Evolutionary conservation across 2,113 vertebrate species (phyloP).

Genomic region (Scophthalmus maximus): DNA sequence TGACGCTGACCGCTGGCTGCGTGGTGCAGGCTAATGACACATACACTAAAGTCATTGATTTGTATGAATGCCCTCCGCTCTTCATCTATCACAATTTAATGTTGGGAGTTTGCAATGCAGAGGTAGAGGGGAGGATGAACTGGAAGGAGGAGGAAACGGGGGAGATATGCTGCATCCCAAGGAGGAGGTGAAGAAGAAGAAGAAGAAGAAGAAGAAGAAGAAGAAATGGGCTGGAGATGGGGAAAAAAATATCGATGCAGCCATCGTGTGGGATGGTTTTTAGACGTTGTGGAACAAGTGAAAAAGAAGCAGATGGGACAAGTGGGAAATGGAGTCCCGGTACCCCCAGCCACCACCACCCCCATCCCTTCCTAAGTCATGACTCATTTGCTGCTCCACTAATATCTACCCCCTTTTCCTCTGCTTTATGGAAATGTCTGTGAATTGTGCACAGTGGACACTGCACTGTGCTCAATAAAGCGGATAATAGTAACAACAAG

Average conservation of each 20-base stretch:
- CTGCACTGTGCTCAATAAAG: slow-evolving; percentile 87
- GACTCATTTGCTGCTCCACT: slow-evolving; percentile 94
- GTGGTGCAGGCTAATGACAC: slow-evolving; percentile 99
- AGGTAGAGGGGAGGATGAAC: slow-evolving; percentile 76
- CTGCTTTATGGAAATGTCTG: slow-evolving; percentile 88
- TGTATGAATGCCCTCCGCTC: slow-evolving; percentile 99
- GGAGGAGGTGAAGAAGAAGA: slow-evolving; percentile 23
- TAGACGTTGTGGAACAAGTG: background rate
- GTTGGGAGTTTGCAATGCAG: slow-evolving; percentile 98
- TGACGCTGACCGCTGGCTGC: slow-evolving; percentile 98
- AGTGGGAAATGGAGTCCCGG: slow-evolving; percentile 84
- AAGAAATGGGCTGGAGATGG: background rate
- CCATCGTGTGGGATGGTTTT: background rate
- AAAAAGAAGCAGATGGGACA: slow-evolving; percentile 78
- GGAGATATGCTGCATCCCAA: background rate
- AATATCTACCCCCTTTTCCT: slow-evolving; percentile 80
- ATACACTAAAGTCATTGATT: slow-evolving; percentile 99
- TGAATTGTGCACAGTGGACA: slow-evolving; percentile 86
- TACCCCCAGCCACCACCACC: slow-evolving; percentile 61
- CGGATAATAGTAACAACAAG: slow-evolving; percentile 80
- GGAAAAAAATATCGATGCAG: background rate
- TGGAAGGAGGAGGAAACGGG: slow-evolving; percentile 15
- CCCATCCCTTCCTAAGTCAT: slow-evolving; percentile 77
- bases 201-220: background rate
- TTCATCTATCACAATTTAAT: slow-evolving; percentile 99